phyloP scores from a whole-genome alignment of 2,113 vertebrate genomes.

The Cavia aperea region DNA sequence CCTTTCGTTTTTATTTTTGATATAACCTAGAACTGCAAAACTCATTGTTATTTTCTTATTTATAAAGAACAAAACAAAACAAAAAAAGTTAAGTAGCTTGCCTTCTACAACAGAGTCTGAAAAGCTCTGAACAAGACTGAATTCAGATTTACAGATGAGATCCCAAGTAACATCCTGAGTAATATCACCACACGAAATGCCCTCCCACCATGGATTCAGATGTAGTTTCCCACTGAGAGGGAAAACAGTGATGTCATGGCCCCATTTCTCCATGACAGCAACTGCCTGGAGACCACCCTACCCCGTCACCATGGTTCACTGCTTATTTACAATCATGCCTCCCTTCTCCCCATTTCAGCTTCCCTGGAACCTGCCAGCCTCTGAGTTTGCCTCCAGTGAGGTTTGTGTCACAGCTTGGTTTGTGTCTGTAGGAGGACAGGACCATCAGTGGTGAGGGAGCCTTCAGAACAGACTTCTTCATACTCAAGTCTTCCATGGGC shows the following conservation, averaged over 20 bases:
- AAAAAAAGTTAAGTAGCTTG: too few relatives aligned
- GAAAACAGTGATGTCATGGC: neutral
- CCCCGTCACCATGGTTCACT: neutral
- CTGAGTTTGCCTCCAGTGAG: accelerated
- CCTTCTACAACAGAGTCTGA: neutral
- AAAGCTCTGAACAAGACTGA: neutral
- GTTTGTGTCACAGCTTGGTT: too few relatives aligned
- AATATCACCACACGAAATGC: neutral
- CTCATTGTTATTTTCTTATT: neutral
- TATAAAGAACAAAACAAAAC: neutral
- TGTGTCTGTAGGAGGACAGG: neutral
- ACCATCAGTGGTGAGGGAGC: neutral
- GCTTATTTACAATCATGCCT: neutral
- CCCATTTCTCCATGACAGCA: neutral
- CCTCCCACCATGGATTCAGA: neutral
- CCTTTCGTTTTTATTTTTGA: neutral
- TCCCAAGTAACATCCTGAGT: neutral
- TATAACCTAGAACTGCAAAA: neutral
- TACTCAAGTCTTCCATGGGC: too few relatives aligned
- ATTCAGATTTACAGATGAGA: neutral
- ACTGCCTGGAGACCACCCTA: neutral
- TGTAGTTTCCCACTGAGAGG: neutral
- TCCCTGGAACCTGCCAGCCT: neutral
- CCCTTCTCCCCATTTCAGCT: neutral
- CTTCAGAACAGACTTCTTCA: too few relatives aligned